Base-by-base conservation (phyloP, 1,140 invertebrate genomes). In the Drosophila fuyamai region DNA sequence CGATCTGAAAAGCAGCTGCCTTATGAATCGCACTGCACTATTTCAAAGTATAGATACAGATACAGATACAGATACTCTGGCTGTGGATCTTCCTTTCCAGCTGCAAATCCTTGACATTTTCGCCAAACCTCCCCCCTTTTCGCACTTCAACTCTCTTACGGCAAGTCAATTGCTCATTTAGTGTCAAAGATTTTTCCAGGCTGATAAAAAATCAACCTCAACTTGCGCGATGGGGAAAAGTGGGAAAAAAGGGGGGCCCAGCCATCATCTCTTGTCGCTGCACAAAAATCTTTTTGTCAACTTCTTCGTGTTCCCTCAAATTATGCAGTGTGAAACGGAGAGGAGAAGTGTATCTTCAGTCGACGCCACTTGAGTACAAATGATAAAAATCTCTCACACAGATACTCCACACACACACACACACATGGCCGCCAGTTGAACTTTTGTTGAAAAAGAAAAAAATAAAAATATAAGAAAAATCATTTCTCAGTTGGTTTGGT, bases 141-240 rank as follows among this genome's bases (percentile, higher is more conserved):
- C 36, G 48, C 44, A 61, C 44, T 46, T 51, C 32, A 43, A 29
- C 55, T 38, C 51, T 48, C 62, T 40, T 66, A 67, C 79, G 61
- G 83, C 82, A 83, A 86, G 83, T 86, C 83, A 88, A 86, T 86
- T 86, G 83, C 83, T 86, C 84, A 86, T 86, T 86, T 86, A 86
- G 83, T 83, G 84, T 86, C 84, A 89, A 83, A 86, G 83, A 86
- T 86, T 88, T 86, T 86, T 88, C 83, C 83, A 73, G 65, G 63
- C 56, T 57, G 83, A 86, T 86, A 86, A 60, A 40, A 88, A 78
- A 50, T 61, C 65, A 47, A 62, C 68, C 54, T 58, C 57, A 62
- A 78, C 66, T 72, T 62, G 65, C 44, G 13, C n/a, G 23, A 18
- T 23, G 14, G 53, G 12, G 9, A 32, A 32, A 32, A 32, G 29